Base-by-base conservation (phyloP, 2,797 vertebrate species). In the Limnodromus scolopaceus region DNA sequence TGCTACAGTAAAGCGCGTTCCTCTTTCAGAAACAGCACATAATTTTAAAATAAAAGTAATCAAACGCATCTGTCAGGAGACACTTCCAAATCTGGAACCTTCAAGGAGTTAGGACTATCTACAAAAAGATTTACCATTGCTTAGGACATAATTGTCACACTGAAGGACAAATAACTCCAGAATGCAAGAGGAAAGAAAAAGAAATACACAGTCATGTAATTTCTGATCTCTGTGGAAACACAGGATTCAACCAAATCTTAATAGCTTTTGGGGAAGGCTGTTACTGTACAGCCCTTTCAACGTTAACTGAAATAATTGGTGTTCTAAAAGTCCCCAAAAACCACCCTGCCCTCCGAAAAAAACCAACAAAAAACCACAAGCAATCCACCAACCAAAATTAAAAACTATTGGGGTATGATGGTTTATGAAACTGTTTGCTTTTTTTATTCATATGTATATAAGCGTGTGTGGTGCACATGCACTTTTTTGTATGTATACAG, bases 111-210 rank as follows among this genome's bases (percentile, higher is more conserved):
- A 74, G 48, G 16, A 51, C 39, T 32, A 48, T 28, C 43, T 79
- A 65, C 27, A 74, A 51, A 79, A 66, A 66, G 24, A 87, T 87
- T 84, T 64, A 78, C 48, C 49, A 84, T 51, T 64, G 39, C 48
- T 91, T 71, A 81, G 43, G 80, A 61, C 60, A 71, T 41, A 92
- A 68, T 2, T 89, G 48, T 11, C 57, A 89, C 36, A 86, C 13
- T 91, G 74, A 81, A 92, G 36, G 36, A 81, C 36, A 91, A 88
- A 43, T 54, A 89, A 75, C 28, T 87, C 57, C 69, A 92, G 65
- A 92, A 92, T 36, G 30, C 39, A 89, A 68, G 14, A 12, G 39
- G 19, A 75, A 77, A 81, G 27, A 81, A 93, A 88, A 11, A 92
- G 34, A 84, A 72, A 85, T 24, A 70, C 15, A 88, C 1, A 63